These are phyloP conservation scores for Otus sunia DNA, from an alignment of 2,113 vertebrate genomes.

Conservation along the genomic window DNA sequence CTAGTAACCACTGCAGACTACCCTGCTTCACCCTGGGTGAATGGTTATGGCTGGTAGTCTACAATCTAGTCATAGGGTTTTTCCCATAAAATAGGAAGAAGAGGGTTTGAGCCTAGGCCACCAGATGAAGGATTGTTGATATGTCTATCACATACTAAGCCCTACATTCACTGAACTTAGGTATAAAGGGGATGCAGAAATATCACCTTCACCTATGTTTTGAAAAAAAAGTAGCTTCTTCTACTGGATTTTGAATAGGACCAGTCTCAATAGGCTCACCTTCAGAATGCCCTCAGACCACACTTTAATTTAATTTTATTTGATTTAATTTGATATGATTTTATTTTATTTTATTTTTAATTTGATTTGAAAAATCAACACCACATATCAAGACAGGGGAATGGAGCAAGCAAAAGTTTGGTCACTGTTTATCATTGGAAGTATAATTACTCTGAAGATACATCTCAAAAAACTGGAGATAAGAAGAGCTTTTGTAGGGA, in stretches of 20 bases:
- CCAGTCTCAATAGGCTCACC: rapidly evolving
- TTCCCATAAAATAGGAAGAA: not conserved
- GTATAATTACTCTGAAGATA: not conserved
- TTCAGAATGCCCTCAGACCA: not conserved
- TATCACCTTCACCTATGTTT: not conserved
- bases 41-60: not conserved
- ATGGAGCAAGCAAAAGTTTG: not conserved
- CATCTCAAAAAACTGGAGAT: not conserved
- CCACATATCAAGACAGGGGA: not conserved
- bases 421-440: not conserved
- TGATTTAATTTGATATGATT: too few relatives aligned
- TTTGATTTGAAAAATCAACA: not conserved
- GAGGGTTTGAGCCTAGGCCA: not conserved
- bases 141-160: not conserved
- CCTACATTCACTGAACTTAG: not conserved
- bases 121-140: not conserved
- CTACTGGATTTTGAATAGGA: not conserved
- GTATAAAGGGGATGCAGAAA: not conserved
- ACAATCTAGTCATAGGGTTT: rapidly evolving
- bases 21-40: not conserved
- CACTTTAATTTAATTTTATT: too few relatives aligned
- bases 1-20: not conserved
- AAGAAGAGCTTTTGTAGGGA: not conserved
- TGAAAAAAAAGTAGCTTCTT: not conserved
- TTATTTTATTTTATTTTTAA: too few relatives aligned